These are phyloP conservation scores for Hyles euphorbiae DNA, from an alignment of 1,140 invertebrate genomes.

Conservation along the genomic window DNA sequence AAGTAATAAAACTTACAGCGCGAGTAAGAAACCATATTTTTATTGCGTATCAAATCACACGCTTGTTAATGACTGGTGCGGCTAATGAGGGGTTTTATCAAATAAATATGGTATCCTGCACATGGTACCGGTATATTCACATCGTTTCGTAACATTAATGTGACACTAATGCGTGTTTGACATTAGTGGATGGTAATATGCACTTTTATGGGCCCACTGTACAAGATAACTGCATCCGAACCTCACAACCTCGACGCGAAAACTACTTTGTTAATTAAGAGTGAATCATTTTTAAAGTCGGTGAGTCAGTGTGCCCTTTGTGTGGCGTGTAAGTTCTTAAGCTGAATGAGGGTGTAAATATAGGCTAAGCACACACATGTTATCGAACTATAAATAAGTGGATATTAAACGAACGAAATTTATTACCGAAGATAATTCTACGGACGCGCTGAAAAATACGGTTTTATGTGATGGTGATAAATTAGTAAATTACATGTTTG, in stretches of 20 bases:
- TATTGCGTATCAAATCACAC: too few relatives aligned
- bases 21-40: too few relatives aligned
- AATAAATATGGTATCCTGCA: too few relatives aligned
- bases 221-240: constrained; percentile 48
- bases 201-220: constrained; percentile 52
- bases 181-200: constrained; percentile 63
- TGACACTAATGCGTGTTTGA: constrained; percentile 56
- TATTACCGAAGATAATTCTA: not conserved
- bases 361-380: constrained; percentile 1
- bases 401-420: constrained; percentile 1
- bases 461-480: too few relatives aligned
- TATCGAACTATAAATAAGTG: constrained; percentile 6
- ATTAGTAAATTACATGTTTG: too few relatives aligned
- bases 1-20: too few relatives aligned
- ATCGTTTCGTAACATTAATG: constrained; percentile 61
- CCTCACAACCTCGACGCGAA: constrained; percentile 23
- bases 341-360: constrained; percentile 3
- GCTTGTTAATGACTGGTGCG: too few relatives aligned
- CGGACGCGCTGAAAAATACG: too few relatives aligned
- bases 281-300: constrained; percentile 20
- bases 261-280: constrained; percentile 16
- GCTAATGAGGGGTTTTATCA: too few relatives aligned
- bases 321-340: constrained; percentile 4
- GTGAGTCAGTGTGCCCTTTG: constrained; percentile 14
- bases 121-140: constrained; percentile 15